These are phyloP conservation scores for Mesoclemmys tuberculata DNA, from an alignment of 2,113 vertebrate species.

Conservation along the genomic window DNA sequence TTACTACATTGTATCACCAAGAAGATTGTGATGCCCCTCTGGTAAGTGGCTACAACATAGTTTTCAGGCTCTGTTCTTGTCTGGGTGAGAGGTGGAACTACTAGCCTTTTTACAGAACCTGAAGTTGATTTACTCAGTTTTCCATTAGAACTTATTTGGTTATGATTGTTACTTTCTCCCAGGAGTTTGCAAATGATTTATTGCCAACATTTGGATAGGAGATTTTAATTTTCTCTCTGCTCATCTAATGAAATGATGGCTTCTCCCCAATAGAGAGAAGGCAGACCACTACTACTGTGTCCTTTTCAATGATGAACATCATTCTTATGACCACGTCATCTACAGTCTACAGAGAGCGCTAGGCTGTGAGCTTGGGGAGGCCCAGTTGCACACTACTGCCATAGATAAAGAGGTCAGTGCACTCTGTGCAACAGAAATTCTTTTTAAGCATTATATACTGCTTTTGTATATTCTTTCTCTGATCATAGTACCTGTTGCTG, in stretches of 20 bases:
- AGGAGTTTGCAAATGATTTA: not conserved
- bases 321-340: slow-evolving; percentile 96
- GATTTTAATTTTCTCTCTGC: not conserved
- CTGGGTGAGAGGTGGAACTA: not conserved
- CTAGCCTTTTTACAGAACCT: not conserved
- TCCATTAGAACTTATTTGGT: not conserved
- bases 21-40: not conserved
- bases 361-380: slow-evolving; percentile 88
- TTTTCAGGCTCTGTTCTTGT: not conserved
- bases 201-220: not conserved
- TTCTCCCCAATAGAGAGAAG: slow-evolving; percentile 78
- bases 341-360: slow-evolving; percentile 94
- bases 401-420: slow-evolving; percentile 95
- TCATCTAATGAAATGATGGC: not conserved
- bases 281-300: slow-evolving; percentile 91
- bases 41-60: not conserved
- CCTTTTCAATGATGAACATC: slow-evolving; percentile 98
- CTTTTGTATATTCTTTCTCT: not conserved
- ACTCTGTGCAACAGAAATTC: not conserved
- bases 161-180: not conserved
- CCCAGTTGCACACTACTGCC: slow-evolving; percentile 89
- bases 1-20: not conserved
- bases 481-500: not conserved
- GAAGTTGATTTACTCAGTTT: not conserved
- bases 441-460: not conserved